Evolutionary conservation across 2,113 vertebrate species (phyloP).

Genomic region (Pseudopodoces humilis): DNA sequence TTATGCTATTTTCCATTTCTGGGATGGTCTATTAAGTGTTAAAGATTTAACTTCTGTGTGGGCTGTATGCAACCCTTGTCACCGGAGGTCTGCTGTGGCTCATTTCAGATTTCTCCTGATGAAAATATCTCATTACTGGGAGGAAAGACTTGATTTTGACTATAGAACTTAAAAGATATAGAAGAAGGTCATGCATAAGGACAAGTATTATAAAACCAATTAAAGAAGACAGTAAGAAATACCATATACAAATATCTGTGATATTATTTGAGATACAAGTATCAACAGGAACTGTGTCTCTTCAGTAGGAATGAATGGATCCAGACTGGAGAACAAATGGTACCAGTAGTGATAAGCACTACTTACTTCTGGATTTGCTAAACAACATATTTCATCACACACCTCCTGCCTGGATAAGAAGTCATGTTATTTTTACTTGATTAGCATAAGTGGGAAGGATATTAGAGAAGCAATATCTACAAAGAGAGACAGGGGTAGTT

Average conservation of each 20-base stretch:
- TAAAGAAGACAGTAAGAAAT: constrained; percentile 20
- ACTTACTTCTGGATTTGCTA: constrained; percentile 3
- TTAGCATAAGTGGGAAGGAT: not conserved
- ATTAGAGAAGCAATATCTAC: not conserved
- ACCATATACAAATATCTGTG: not conserved
- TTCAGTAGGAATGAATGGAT: not conserved
- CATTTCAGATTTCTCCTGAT: not conserved
- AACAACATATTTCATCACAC: constrained; percentile 27
- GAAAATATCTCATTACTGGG: not conserved
- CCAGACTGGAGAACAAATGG: not conserved
- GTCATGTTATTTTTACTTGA: constrained; percentile 16
- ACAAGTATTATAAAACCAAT: not conserved
- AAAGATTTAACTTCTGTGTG: not conserved
- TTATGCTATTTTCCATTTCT: not conserved
- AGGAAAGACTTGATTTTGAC: not conserved
- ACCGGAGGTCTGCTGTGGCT: not conserved
- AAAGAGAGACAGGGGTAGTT: not conserved
- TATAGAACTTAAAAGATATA: not conserved
- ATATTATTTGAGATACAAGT: not conserved
- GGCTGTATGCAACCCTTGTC: not conserved
- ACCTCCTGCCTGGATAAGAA: not conserved
- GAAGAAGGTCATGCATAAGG: not conserved
- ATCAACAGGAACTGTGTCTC: not conserved
- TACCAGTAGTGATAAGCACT: not conserved
- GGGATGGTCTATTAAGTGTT: not conserved